These are phyloP conservation scores for Podarcis raffonei DNA, from an alignment of 2,113 vertebrate genomes.

Conservation along the genomic window DNA sequence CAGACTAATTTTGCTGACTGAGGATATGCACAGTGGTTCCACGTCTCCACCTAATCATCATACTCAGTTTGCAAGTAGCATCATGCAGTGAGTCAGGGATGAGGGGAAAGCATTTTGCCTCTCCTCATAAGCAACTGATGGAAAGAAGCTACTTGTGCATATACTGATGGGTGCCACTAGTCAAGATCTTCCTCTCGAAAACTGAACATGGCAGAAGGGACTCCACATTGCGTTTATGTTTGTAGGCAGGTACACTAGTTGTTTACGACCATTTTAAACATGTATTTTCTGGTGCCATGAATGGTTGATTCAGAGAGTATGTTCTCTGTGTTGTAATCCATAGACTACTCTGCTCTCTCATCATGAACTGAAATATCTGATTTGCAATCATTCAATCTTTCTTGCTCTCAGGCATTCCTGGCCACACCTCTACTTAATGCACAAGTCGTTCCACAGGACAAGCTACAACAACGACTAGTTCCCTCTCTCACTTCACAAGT, in stretches of 20 bases:
- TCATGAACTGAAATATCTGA: conserved; percentile 24
- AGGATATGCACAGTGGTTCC: not conserved
- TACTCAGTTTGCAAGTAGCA: not conserved
- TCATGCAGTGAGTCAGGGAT: not conserved
- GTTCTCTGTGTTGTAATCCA: not conserved
- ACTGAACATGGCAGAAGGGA: not conserved
- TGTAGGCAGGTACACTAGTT: too few species aligned
- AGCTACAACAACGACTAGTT: not conserved
- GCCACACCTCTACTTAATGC: not conserved
- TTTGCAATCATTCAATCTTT: not conserved
- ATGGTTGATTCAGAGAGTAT: not conserved
- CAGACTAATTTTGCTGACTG: not conserved
- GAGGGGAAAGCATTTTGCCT: not conserved
- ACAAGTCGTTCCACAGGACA: not conserved
- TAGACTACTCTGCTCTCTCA: conserved; percentile 18
- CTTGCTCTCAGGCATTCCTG: conserved; percentile 13
- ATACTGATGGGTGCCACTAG: not conserved
- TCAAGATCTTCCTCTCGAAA: not conserved
- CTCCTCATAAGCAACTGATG: not conserved
- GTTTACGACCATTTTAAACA: not conserved
- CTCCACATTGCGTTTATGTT: not conserved
- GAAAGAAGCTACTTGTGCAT: not conserved
- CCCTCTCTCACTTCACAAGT: not conserved
- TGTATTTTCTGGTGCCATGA: not conserved
- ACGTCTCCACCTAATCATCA: not conserved